Evolutionary conservation across 2,888 invertebrate species (phyloP).

Genomic region (Platynereis dumerilii): DNA sequence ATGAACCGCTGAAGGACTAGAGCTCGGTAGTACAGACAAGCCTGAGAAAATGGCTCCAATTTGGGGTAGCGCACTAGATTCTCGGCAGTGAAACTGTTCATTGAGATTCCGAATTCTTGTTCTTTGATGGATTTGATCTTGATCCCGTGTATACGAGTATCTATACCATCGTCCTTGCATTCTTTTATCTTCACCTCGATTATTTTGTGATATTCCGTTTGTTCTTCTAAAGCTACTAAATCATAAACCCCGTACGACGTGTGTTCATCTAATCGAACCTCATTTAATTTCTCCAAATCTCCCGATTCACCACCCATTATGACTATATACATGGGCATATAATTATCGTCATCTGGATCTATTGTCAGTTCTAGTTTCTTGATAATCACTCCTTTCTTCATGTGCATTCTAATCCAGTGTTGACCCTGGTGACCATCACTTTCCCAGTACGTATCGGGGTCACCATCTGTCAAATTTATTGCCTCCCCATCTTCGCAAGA

Average conservation of each 20-base stretch:
- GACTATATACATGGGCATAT: conserved; percentile 53
- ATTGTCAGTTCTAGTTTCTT: conserved; percentile 53
- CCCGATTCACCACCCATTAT: conserved; percentile 58
- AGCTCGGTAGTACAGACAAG: conserved; percentile 53
- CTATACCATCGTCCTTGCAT: conserved; percentile 62
- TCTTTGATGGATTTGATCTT: conserved; percentile 58
- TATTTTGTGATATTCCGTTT: conserved; percentile 55
- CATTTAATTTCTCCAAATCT: conserved; percentile 50
- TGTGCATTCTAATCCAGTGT: conserved; percentile 59
- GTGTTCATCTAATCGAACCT: conserved; percentile 52
- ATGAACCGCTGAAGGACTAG: conserved; percentile 53
- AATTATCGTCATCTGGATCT: conserved; percentile 59
- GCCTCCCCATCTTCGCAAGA: conserved; percentile 54
- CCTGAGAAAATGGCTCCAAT: conserved; percentile 49
- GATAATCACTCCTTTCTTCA: conserved; percentile 61
- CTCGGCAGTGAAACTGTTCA: conserved; percentile 52
- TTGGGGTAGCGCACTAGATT: conserved; percentile 56
- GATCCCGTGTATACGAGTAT: conserved; percentile 57
- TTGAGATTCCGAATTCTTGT: conserved; percentile 53
- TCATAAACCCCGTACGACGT: conserved; percentile 33
- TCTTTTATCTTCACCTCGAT: conserved; percentile 59
- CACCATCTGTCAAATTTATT: conserved; percentile 56
- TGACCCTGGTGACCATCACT: conserved; percentile 61
- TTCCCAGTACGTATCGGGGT: conserved; percentile 62
- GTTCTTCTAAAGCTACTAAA: conserved; percentile 51